Evolutionary conservation across 2,797 vertebrate genomes (phyloP).

Genomic region (Scleropages formosus): DNA sequence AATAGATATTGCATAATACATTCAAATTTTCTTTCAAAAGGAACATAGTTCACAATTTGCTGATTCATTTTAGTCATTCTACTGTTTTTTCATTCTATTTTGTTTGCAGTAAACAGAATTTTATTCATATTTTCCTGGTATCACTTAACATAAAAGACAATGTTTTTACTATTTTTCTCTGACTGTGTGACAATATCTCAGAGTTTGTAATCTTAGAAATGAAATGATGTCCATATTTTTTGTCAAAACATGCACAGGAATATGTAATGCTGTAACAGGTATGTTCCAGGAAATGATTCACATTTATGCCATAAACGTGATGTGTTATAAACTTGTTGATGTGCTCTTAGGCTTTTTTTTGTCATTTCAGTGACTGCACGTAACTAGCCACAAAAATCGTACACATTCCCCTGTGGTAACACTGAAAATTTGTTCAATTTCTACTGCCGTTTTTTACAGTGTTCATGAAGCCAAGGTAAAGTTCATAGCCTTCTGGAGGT

Average conservation of each 20-base stretch:
- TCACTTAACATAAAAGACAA: neutral
- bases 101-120: neutral
- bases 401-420: neutral
- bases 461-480: no score
- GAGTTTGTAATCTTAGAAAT: neutral
- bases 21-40: neutral
- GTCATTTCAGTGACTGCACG: neutral
- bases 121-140: neutral
- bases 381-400: neutral
- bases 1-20: no score
- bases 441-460: no score
- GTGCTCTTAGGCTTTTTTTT: no score
- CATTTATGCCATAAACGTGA: neutral
- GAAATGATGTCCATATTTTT: constrained; percentile 1
- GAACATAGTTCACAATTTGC: neutral
- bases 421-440: neutral
- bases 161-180: neutral
- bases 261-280: neutral
- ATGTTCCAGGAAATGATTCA: neutral
- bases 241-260: neutral
- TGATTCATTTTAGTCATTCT: neutral
- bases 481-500: no score
- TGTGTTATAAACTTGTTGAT: neutral
- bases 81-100: neutral
- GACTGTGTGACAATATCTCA: neutral